phyloP scores from a whole-genome alignment of 2,113 vertebrate genomes.

The Seriola quinqueradiata region DNA sequence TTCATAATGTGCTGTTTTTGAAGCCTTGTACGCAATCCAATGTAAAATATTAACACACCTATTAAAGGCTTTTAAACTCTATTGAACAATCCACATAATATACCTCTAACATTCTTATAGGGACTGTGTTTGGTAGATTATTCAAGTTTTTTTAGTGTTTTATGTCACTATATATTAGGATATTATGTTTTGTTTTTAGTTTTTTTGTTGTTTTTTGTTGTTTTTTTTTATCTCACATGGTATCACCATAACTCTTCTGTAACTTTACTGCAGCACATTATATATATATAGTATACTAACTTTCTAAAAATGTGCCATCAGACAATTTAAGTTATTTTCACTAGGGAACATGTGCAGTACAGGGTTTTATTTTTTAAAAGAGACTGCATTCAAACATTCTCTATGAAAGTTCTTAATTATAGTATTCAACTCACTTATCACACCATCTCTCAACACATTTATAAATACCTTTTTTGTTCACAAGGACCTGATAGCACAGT shows the following conservation, averaged over 20 bases:
- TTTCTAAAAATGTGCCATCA: slow-evolving; percentile 16
- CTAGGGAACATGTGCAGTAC: background rate
- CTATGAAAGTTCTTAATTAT: slow-evolving; percentile 15
- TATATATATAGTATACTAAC: slow-evolving; percentile 29
- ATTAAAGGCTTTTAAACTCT: slow-evolving; percentile 44
- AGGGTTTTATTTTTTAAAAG: slow-evolving; percentile 2
- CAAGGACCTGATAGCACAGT: slow-evolving; percentile 8
- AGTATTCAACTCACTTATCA: background rate
- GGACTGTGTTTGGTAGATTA: slow-evolving; percentile 2
- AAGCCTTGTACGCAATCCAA: slow-evolving; percentile 11
- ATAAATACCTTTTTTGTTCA: background rate
- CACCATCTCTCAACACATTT: slow-evolving; percentile 1
- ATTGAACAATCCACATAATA: slow-evolving; percentile 32
- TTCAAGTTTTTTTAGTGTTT: background rate
- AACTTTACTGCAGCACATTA: slow-evolving; percentile 3
- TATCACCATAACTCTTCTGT: background rate
- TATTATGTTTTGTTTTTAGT: background rate
- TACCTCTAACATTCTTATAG: slow-evolving; percentile 26
- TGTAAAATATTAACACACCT: slow-evolving; percentile 18
- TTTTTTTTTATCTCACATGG: slow-evolving; percentile 12
- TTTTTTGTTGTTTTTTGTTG: background rate
- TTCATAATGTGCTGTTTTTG: slow-evolving; percentile 30
- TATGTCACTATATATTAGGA: slow-evolving; percentile 2
- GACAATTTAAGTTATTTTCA: slow-evolving; percentile 9
- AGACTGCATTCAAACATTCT: slow-evolving; percentile 13